These are phyloP conservation scores for Urophycis tenuis DNA, from an alignment of 2,797 vertebrate genomes.

Conservation along the genomic window DNA sequence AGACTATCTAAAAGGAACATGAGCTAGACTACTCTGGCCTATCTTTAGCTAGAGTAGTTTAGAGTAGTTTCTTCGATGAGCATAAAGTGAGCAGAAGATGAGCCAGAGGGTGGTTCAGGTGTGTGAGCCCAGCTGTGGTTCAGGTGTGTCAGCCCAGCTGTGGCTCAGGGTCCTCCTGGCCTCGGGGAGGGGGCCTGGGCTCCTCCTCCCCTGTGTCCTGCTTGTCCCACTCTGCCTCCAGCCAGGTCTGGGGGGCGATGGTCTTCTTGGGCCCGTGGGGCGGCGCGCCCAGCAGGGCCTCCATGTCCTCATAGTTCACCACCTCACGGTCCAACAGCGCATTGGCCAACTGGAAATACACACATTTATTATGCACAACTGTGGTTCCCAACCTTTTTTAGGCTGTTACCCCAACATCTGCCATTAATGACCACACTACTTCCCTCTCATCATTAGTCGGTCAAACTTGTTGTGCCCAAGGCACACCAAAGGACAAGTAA, in stretches of 20 bases:
- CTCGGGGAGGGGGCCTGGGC: conserved; percentile 46
- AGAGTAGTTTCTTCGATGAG: no score
- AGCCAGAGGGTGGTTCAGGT: not conserved
- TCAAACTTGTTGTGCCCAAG: no score
- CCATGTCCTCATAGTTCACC: conserved; percentile 93
- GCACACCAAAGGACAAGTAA: no score
- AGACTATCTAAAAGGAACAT: no score
- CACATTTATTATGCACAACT: not conserved
- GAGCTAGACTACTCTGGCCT: no score
- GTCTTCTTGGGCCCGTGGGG: conserved; percentile 91
- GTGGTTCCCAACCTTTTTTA: not conserved
- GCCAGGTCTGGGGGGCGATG: conserved; percentile 89
- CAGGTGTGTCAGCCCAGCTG: conserved; percentile 54
- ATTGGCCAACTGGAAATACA: conserved; percentile 75
- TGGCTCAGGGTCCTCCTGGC: conserved; percentile 59
- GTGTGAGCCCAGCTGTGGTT: conserved; percentile 54
- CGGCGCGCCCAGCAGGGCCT: conserved; percentile 83
- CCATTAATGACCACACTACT: no score
- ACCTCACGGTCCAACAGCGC: conserved; percentile 90
- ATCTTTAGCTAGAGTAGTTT: not conserved
- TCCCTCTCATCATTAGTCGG: no score
- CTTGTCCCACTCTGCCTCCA: conserved; percentile 85
- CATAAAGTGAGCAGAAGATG: no score
- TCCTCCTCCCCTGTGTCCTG: conserved; percentile 82
- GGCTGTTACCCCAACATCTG: not conserved